Conservation (phyloP, 2,797 vertebrate species). For the Petrocephalus schoutedeni region DNA sequence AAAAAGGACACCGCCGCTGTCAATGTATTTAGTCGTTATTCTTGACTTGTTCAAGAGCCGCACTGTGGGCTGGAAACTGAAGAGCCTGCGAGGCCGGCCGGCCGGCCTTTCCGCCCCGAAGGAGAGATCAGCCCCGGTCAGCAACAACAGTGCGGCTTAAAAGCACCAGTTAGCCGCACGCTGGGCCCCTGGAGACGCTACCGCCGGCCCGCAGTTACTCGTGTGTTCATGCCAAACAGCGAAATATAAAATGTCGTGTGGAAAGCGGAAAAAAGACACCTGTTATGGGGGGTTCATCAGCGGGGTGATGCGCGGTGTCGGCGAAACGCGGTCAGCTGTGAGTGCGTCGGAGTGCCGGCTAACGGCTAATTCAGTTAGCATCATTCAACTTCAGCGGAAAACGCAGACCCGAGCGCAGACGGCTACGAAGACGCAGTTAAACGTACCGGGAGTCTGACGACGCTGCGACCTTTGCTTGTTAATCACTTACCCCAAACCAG, state of each 20-base stretch:
- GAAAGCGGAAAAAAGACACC: neutral
- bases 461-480: neutral
- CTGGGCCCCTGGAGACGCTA: neutral
- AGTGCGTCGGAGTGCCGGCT: neutral
- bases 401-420: neutral
- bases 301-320: neutral
- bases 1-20: neutral
- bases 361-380: neutral
- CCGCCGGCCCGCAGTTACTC: neutral
- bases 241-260: neutral
- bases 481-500: constrained; percentile 48
- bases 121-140: neutral
- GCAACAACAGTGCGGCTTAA: neutral
- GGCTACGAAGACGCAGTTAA: neutral
- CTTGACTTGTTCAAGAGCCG: neutral
- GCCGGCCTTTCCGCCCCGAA: neutral
- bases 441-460: neutral
- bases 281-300: neutral
- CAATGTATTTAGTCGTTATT: neutral
- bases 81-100: neutral
- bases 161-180: neutral
- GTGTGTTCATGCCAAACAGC: neutral
- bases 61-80: neutral
- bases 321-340: neutral
- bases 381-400: neutral